Base-by-base conservation (phyloP, 2,888 invertebrate species). In the Tanypteryx hageni region DNA sequence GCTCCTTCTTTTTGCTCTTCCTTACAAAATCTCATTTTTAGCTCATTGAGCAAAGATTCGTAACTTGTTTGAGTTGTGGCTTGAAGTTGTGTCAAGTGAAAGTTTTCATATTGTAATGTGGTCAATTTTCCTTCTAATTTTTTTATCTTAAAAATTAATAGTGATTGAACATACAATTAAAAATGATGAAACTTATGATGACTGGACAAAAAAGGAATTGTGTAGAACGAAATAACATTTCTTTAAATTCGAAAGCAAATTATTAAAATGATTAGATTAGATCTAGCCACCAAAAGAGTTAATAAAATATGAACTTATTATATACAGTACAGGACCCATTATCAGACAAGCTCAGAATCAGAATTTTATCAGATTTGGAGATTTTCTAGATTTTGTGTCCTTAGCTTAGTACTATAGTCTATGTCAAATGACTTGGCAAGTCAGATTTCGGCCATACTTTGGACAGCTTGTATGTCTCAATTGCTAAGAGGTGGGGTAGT, bases 51-150 rank as follows among this genome's bases (percentile, higher is more conserved):
- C 13, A 89, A 56, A 1, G 31, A 61, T n/a, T 68, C 89, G 11
- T 64, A 89, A 64, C 27, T 64, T 9, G 61, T 44, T 18, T 89
- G 64, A 64, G 89, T 68, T 0, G n/a, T 44, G 16, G 61, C 14
- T 31, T 64, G 89, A 89, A 89, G 89, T 89, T 89, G 27, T n/a
- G 16, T 64, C 44, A 89, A 89, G 11, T 14, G 11, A 44, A n/a
- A 64, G 56, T 61, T 89, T n/a, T 89, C 64, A 64, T 44, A 18
- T n/a, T 89, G 31, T 56, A 68, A 44, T 44, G 31, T 44, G 13
- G n/a, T 61, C 18, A 89, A 31, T 5, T n/a, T 89, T 61, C 64
- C 31, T 10, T 64, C 64, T 44, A 89, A 18, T n/a, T 89, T 61
- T n/a, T 9, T 16, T 31, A 64, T 44, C 89, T 89, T 44, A 27